Evolutionary conservation across 2,797 vertebrate genomes (phyloP).

Genomic region (Astyanax mexicanus): DNA sequence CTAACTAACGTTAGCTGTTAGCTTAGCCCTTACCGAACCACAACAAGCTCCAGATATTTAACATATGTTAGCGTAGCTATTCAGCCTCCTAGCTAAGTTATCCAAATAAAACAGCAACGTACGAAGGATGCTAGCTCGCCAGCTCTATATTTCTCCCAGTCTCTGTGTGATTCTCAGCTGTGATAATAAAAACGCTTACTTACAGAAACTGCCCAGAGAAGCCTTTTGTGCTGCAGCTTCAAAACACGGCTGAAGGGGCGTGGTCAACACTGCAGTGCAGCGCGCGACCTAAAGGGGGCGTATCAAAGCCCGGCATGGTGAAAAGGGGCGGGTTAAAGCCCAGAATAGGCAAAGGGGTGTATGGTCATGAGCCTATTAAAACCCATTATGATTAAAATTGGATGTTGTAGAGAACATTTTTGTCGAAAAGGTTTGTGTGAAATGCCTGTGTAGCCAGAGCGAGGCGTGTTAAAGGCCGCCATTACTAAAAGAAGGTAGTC

Average conservation of each 20-base stretch:
- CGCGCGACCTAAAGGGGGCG: background rate
- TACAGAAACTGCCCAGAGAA: background rate
- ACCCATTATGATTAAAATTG: background rate
- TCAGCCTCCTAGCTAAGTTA: too few species aligned
- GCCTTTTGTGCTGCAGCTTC: conserved; percentile 24
- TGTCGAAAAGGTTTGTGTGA: background rate
- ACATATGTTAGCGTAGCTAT: too few species aligned
- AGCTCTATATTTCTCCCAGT: too few species aligned
- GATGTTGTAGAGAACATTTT: background rate
- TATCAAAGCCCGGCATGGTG: background rate
- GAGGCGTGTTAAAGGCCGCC: background rate
- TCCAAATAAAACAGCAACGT: too few species aligned
- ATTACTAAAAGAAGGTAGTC: too few species aligned
- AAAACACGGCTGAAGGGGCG: background rate
- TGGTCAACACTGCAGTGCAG: background rate
- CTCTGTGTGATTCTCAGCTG: too few species aligned
- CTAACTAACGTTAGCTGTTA: too few species aligned
- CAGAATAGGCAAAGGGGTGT: background rate
- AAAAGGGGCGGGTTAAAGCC: background rate
- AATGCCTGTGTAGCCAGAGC: background rate
- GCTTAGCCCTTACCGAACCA: too few species aligned
- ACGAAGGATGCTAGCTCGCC: too few species aligned
- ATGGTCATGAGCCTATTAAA: too few species aligned
- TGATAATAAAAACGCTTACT: conserved; percentile 7
- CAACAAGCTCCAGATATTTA: too few species aligned